Base-by-base conservation (phyloP, 2,888 invertebrate genomes). In the Clitarchus hookeri region DNA sequence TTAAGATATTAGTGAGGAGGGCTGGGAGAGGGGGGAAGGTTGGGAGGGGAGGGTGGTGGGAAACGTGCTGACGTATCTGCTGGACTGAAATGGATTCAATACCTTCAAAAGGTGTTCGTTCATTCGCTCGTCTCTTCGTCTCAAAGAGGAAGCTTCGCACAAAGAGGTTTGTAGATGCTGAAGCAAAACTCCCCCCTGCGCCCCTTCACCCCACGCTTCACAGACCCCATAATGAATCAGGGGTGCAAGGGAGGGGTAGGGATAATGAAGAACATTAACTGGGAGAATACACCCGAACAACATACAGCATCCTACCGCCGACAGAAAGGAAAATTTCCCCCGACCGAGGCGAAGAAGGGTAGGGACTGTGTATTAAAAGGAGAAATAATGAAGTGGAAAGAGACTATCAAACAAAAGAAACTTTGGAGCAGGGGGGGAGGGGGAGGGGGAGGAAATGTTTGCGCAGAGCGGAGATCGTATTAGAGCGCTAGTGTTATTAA, bases 221-320 rank as follows among this genome's bases (percentile, higher is more conserved):
- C 36, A 84, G 65, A 48, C 83, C 48, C 78, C 83, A 84, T 87
- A 87, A 87, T 87, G 87, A 87, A 86, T 86, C 85, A 80, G 83
- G 27, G 82, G 44, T 27, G 82, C 82, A 26, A 19, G 82, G 36
- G 82, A 82, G 79, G n/a, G 82, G 27, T 27, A 44, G 82, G 84
- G 85, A 87, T 87, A 86, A 87, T 87, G 86, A 87, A 87, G 86
- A 83, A 85, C 87, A 87, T 87, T 87, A 87, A 86, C 86, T 82
- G 79, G 87, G 84, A 84, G 84, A 85, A 85, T 83, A 85, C 44
- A 85, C 54, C n/a, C 85, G 84, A 78, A 79, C 84, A 48, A 82
- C 44, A 82, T 82, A 11, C 79, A 26, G 25, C 79, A 79, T 79
- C 79, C 25, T 26, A 82, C 27, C 36, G 27, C 25, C 23, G 23